Percentiles rank a stretch among this genome's conserved stretches.
phyloP scores from a whole-genome alignment of 1,140 invertebrate genomes.

The Drosophila pandora region DNA sequence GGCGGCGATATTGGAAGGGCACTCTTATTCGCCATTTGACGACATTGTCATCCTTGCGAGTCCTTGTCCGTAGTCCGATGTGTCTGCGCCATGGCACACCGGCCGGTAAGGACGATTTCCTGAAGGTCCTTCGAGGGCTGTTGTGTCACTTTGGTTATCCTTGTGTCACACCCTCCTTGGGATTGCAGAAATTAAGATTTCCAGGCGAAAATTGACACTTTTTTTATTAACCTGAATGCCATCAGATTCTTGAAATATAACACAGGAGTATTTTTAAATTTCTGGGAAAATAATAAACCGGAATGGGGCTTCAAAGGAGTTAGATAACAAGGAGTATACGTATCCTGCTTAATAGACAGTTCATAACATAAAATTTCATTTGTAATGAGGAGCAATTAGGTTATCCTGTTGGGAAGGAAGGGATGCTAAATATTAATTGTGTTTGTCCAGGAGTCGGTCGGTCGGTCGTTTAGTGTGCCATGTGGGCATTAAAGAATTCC shows the following conservation, averaged over 20 bases:
- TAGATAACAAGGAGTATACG: no score
- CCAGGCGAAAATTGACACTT: neutral
- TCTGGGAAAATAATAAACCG: no score
- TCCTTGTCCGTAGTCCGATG: neutral
- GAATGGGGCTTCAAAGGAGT: no score
- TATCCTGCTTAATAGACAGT: neutral
- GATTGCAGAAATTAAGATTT: conserved; percentile 3
- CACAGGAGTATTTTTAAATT: no score
- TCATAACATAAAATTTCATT: neutral
- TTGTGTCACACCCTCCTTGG: conserved; percentile 1
- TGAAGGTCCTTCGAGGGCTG: neutral
- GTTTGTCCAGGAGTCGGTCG: neutral
- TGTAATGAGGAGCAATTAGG: neutral
- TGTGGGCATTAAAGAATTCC: conserved; percentile 5
- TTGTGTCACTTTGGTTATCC: conserved; percentile 1
- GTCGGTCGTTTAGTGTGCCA: neutral
- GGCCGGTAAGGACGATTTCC: neutral
- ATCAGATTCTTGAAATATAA: neutral
- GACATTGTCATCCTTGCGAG: conserved; percentile 55
- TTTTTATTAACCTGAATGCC: neutral
- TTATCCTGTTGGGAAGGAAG: neutral
- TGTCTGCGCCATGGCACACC: neutral
- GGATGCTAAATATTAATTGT: neutral
- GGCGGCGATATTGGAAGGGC: conserved; percentile 46
- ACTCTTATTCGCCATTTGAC: conserved; percentile 50